These are phyloP conservation scores for Pholis gunnellus DNA, from an alignment of 2,113 vertebrate genomes.

Conservation along the genomic window DNA sequence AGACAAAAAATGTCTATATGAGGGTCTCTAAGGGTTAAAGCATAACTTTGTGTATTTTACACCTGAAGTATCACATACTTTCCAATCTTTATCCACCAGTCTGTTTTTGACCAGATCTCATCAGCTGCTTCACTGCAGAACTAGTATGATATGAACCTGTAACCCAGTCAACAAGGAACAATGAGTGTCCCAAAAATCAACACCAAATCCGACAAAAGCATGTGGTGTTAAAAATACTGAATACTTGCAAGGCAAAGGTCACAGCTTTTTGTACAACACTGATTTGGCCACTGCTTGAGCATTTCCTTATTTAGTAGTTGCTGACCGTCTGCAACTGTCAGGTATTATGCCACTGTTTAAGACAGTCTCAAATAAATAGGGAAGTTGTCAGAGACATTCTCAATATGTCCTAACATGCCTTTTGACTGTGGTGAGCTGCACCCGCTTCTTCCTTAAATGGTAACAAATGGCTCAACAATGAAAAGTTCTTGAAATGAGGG, in stretches of 20 bases:
- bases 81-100: background rate
- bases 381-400: background rate
- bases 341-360: background rate
- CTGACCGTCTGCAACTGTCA: background rate
- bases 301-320: background rate
- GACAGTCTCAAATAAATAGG: background rate
- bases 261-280: background rate
- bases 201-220: background rate
- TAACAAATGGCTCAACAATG: constrained; percentile 49
- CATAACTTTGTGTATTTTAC: background rate
- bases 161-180: background rate
- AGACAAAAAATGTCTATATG: background rate
- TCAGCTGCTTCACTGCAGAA: constrained; percentile 3
- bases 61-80: background rate
- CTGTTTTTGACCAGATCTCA: background rate
- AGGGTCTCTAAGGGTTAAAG: background rate
- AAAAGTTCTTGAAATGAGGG: constrained; percentile 45
- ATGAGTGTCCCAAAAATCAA: background rate
- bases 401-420: background rate
- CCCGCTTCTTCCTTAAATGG: constrained; percentile 60
- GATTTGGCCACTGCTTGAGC: background rate
- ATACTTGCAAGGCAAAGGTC: background rate
- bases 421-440: background rate
- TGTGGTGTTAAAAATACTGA: background rate
- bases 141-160: background rate